Evolutionary conservation across 1,140 invertebrate species (phyloP), one percentile per base, ranked within the genome.

Genomic region (Eupeodes corollae): DNA sequence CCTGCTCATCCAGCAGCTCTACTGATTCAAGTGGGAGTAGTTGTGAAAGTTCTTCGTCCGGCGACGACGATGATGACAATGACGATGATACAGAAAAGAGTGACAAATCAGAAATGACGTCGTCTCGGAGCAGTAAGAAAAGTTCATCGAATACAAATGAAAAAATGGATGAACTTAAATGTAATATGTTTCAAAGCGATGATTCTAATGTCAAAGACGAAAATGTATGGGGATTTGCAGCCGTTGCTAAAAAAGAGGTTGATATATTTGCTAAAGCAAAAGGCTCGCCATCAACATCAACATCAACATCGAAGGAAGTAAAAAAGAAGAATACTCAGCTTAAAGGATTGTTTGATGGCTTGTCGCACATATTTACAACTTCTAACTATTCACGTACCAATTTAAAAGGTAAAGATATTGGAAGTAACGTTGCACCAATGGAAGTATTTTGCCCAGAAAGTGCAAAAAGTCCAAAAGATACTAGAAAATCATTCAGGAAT

Each of bases 281-380:
- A n/a, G n/a, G n/a, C n/a, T n/a, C n/a, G n/a, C n/a, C n/a, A n/a
- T n/a, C 21, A 26, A 26, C 8, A 8, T 26, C 15, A 44, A 18
- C 16, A 26, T 26, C 21, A 26, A 3, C 21, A 26, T 26, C 21
- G 8, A 26, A 26, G 8, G 21, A 16, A 13, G 35, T 34, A 9
- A 39, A 38, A 31, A 18, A 34, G 30, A 35, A 52, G 10, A 52
- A 54, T 34, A 35, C 34, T 38, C 83, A 84, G 52, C 61, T 89
- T 11, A 82, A 82, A 44, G 81, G 85, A 16, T 69, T 91, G 1
- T 89, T 84, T 69, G 87, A 91, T 66, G 86, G 87, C 3, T 71
- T 91, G 9, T 89, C 86, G 49, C 86, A 90, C 63, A 80, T 89
- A 53, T 91, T 86, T 60, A 80, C 83, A 34, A 76, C 80, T 19